These are phyloP conservation scores for Drusus annulatus DNA, from an alignment of 1,140 invertebrate species.

Conservation along the genomic window DNA sequence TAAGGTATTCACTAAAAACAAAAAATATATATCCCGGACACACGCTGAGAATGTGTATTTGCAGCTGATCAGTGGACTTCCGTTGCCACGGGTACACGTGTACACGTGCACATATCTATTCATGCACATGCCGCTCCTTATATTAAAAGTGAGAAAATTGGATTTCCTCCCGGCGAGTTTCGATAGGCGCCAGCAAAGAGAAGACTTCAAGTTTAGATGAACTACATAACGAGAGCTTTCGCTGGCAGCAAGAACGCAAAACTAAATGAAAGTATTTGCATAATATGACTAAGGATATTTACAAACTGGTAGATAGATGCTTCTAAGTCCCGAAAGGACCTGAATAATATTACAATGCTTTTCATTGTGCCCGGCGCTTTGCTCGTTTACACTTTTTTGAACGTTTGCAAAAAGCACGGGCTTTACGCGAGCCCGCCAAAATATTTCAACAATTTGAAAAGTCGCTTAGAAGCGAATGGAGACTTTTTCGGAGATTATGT, in stretches of 20 bases:
- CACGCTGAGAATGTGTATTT: background rate
- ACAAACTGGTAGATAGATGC: constrained; percentile 21
- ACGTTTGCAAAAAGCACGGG: too few species aligned
- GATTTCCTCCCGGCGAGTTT: constrained; percentile 5
- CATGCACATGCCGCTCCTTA: constrained; percentile 13
- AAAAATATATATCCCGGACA: too few species aligned
- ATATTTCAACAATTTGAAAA: constrained; percentile 7
- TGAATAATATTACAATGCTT: constrained; percentile 40
- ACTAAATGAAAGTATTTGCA: constrained; percentile 57
- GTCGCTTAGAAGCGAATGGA: background rate
- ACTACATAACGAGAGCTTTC: constrained; percentile 36
- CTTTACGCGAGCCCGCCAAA: background rate
- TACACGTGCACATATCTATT: background rate
- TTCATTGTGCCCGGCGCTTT: background rate
- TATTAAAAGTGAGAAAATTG: constrained; percentile 43
- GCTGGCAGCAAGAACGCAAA: constrained; percentile 29
- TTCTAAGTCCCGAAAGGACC: background rate
- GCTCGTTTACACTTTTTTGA: background rate
- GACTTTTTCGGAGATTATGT: too few species aligned
- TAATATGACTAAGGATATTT: constrained; percentile 54
- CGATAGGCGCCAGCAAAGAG: background rate
- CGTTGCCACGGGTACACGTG: background rate
- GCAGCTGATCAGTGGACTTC: background rate
- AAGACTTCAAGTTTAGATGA: constrained; percentile 38
- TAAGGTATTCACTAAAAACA: too few species aligned